phyloP scores from a whole-genome alignment of 1,140 invertebrate genomes.

The Oreohelix idahoensis region DNA sequence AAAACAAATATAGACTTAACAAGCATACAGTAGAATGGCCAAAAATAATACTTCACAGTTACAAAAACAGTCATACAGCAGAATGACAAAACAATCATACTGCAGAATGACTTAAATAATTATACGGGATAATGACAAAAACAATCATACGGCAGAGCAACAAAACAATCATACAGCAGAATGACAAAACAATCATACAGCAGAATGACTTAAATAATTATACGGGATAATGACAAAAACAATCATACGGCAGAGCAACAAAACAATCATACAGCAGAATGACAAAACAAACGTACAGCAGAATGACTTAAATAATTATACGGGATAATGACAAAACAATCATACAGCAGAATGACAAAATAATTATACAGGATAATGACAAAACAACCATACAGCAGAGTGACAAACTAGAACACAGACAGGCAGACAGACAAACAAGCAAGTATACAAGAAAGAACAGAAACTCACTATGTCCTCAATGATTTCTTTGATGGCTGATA shows the following conservation, averaged over 20 bases:
- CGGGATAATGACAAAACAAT: background rate
- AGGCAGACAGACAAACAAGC: too few species aligned
- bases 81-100: background rate
- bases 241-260: background rate
- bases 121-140: background rate
- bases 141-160: background rate
- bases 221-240: background rate
- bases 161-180: background rate
- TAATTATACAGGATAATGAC: background rate
- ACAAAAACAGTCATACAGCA: background rate
- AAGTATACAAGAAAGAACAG: background rate
- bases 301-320: too few species aligned
- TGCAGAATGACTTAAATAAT: background rate
- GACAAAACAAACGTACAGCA: too few species aligned
- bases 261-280: background rate
- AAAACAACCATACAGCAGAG: background rate
- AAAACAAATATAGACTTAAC: too few species aligned
- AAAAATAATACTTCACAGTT: too few species aligned
- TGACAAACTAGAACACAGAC: background rate
- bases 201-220: background rate
- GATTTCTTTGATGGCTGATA: conserved; percentile 96
- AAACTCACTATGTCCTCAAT: conserved; percentile 92
- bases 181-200: background rate
- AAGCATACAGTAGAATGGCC: too few species aligned
- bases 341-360: background rate